Evolutionary conservation across 1,140 invertebrate genomes (phyloP).

Genomic region (Procambarus virginalis): DNA sequence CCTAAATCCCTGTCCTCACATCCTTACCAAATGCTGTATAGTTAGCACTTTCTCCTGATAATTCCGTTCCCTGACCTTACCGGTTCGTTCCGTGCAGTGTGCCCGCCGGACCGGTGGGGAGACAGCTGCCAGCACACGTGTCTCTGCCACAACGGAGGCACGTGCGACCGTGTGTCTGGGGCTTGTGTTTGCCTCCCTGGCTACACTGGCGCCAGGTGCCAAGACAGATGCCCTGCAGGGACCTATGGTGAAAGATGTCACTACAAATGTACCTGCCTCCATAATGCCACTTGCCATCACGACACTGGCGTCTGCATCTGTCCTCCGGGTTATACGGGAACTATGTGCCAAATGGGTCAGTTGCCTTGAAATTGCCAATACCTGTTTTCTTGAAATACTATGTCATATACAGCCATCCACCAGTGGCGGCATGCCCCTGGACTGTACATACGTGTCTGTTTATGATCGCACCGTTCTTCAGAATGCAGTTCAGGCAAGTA

Average conservation of each 20-base stretch:
- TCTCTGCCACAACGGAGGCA: slow-evolving; percentile 82
- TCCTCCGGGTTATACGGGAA: slow-evolving; percentile 85
- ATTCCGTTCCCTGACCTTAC: slow-evolving; percentile 77
- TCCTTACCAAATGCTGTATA: too few species aligned
- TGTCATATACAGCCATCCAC: too few species aligned
- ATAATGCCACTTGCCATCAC: slow-evolving; percentile 74
- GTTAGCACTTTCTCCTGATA: too few species aligned
- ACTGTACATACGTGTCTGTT: too few species aligned
- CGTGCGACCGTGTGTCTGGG: slow-evolving; percentile 85
- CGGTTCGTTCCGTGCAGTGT: slow-evolving; percentile 77
- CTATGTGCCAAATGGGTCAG: slow-evolving; percentile 78
- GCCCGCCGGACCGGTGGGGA: slow-evolving; percentile 82
- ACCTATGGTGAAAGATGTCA: slow-evolving; percentile 88
- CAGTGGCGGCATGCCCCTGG: neutral
- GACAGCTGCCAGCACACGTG: slow-evolving; percentile 84
- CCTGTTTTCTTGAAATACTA: too few species aligned
- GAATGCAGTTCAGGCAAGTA: slow-evolving; percentile 83
- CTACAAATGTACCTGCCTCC: slow-evolving; percentile 87
- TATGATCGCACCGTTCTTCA: slow-evolving; percentile 74
- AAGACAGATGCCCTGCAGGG: slow-evolving; percentile 84
- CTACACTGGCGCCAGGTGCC: slow-evolving; percentile 87
- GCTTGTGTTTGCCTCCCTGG: slow-evolving; percentile 87
- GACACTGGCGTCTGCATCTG: slow-evolving; percentile 78
- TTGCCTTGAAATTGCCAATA: neutral
- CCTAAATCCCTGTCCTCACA: too few species aligned